A percentile compares a stretch with the other conserved stretches of the same genome.
Conservation (phyloP, 2,888 invertebrate genomes). For the Apodemia zela region DNA sequence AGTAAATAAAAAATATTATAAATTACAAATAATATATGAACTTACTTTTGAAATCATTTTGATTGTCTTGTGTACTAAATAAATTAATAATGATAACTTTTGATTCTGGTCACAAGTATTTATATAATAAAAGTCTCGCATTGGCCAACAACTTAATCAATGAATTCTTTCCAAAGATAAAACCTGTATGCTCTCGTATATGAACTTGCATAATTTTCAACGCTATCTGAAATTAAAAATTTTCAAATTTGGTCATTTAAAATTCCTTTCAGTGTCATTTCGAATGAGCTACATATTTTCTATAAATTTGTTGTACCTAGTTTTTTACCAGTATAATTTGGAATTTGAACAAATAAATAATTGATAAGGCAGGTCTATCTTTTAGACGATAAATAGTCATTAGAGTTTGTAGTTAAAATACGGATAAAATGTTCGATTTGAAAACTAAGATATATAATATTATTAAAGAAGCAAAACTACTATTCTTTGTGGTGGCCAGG, state of each 20-base stretch:
- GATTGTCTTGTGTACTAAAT: neutral
- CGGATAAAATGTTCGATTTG: no score
- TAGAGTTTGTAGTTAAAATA: no score
- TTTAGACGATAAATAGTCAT: no score
- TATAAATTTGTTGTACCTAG: no score
- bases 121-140: neutral
- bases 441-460: no score
- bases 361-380: no score
- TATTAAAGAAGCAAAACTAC: no score
- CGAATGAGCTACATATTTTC: no score
- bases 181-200: neutral
- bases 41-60: conserved; percentile 13
- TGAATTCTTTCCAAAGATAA: neutral
- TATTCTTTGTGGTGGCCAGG: no score
- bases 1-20: no score
- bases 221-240: neutral
- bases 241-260: neutral
- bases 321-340: no score
- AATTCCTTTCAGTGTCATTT: neutral
- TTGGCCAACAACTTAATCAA: neutral
- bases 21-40: neutral
- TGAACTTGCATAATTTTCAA: neutral
- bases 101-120: neutral
- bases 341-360: no score
- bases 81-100: neutral